Conservation (phyloP, 2,797 vertebrate species). For the Tadarida brasiliensis region DNA sequence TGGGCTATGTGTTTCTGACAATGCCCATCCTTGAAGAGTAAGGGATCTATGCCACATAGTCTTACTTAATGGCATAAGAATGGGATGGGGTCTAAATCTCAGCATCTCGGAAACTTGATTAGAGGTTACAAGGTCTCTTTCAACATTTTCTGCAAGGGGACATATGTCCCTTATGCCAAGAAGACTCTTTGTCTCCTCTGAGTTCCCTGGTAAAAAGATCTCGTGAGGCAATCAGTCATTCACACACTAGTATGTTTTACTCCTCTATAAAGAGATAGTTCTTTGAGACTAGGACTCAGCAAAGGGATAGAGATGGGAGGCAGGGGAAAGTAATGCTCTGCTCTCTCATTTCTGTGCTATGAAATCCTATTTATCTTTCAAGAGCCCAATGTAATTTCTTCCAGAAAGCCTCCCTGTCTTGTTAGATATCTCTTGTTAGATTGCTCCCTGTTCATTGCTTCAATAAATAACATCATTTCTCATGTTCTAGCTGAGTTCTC, state of each 20-base stretch:
- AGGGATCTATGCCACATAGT: neutral
- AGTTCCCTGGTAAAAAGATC: constrained; percentile 38
- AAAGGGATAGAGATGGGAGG: neutral
- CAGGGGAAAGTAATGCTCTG: neutral
- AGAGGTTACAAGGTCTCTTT: neutral
- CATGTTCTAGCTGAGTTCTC: neutral
- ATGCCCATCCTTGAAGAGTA: neutral
- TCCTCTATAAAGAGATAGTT: neutral
- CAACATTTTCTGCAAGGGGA: neutral
- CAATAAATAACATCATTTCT: neutral
- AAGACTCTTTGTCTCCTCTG: neutral
- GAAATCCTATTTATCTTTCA: neutral
- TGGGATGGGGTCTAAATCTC: neutral
- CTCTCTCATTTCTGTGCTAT: neutral
- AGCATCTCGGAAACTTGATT: constrained; percentile 1
- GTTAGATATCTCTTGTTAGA: neutral
- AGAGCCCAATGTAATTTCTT: neutral
- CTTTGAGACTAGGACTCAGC: neutral
- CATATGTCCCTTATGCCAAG: neutral
- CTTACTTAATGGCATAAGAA: neutral
- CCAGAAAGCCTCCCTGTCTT: neutral
- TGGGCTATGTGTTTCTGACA: neutral
- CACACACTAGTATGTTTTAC: neutral
- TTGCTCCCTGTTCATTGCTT: neutral
- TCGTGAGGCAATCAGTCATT: constrained; percentile 27